These are phyloP conservation scores for Archips crataeganus DNA, from an alignment of 2,888 invertebrate species.

Conservation along the genomic window DNA sequence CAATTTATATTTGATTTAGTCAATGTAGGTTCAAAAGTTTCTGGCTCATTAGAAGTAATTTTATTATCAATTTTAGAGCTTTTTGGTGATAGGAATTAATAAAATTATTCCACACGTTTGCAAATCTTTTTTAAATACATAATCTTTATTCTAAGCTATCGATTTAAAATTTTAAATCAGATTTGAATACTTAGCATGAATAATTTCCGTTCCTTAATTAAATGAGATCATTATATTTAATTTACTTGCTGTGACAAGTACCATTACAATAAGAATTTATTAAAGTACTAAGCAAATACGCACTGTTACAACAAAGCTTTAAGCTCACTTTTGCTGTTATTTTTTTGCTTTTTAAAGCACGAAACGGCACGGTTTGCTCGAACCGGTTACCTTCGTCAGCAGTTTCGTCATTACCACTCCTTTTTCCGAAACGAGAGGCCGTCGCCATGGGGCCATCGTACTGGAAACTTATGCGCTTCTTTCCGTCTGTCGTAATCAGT, in stretches of 20 bases:
- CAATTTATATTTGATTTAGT: constrained; percentile 7
- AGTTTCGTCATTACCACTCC: constrained; percentile 67
- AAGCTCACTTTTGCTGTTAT: not conserved
- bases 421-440: constrained; percentile 74
- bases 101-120: not conserved
- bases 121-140: not conserved
- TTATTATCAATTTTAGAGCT: not conserved
- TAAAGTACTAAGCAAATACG: not conserved
- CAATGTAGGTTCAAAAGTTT: not conserved
- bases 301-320: not conserved
- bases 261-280: not conserved
- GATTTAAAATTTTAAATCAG: not conserved
- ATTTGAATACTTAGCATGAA: not conserved
- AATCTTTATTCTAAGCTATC: not conserved
- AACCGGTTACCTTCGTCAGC: constrained; percentile 70
- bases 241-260: not conserved
- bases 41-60: not conserved
- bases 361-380: constrained; percentile 22
- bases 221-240: not conserved
- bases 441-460: constrained; percentile 71
- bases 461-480: constrained; percentile 52
- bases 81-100: not conserved
- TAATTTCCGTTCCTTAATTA: not conserved
- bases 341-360: constrained; percentile 1
- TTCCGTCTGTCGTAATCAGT: constrained; percentile 42